These are phyloP conservation scores for Tetranychus truncatus DNA, from an alignment of 2,888 invertebrate species.

Conservation along the genomic window DNA sequence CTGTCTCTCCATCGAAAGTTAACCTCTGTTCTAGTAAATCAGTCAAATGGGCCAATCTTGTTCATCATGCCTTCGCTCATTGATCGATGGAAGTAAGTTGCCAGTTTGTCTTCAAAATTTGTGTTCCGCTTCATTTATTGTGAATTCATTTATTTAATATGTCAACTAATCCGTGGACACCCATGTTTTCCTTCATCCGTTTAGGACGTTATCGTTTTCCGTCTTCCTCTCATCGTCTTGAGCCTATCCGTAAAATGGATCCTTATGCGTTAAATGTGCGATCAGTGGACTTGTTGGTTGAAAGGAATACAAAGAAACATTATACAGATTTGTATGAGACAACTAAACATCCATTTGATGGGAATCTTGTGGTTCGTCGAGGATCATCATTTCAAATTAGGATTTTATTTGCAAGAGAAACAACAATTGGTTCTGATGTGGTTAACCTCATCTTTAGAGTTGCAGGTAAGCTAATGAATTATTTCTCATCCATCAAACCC, in stretches of 20 bases:
- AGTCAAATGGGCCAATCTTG: background rate
- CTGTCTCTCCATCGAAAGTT: too few species aligned
- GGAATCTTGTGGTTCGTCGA: conserved; percentile 28
- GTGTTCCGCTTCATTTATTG: background rate
- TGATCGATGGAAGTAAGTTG: background rate
- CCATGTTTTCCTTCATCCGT: too few species aligned
- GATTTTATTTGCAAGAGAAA: conserved; percentile 28
- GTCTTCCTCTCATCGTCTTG: background rate
- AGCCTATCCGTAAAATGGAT: conserved; percentile 11
- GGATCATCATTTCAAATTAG: conserved; percentile 29
- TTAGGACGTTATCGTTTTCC: background rate
- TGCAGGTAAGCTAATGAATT: conserved; percentile 22
- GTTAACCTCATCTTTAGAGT: conserved; percentile 29
- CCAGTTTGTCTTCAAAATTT: background rate
- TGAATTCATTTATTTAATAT: too few species aligned
- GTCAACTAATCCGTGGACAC: too few species aligned
- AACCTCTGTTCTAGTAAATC: too few species aligned
- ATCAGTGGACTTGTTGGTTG: conserved; percentile 51
- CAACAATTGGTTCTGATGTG: conserved; percentile 28
- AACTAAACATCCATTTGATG: conserved; percentile 42
- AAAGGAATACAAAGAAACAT: conserved; percentile 54
- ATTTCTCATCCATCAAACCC: background rate
- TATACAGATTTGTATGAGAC: conserved; percentile 58
- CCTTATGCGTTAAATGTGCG: conserved; percentile 45
- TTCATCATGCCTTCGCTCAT: background rate